Evolutionary conservation across 1,140 invertebrate genomes (phyloP).

Genomic region (Oedothorax gibbosus): DNA sequence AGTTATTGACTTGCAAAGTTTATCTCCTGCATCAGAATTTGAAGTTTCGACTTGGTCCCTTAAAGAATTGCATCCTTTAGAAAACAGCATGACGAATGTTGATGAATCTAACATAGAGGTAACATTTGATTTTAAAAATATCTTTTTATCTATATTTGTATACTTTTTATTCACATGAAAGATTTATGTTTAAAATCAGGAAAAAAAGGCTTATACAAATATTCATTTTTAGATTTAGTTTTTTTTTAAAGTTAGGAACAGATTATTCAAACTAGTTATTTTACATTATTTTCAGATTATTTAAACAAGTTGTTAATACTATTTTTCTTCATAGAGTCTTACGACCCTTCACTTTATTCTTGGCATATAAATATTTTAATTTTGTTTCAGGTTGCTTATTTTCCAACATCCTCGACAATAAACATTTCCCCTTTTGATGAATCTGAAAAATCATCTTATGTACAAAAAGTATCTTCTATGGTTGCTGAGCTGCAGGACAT

Average conservation of each 20-base stretch:
- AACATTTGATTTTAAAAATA: neutral
- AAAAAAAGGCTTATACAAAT: too few species aligned
- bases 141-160: neutral
- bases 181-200: too few species aligned
- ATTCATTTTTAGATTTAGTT: too few species aligned
- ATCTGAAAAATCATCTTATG: constrained; percentile 51
- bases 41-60: neutral
- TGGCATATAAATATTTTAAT: constrained; percentile 4
- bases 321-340: too few species aligned
- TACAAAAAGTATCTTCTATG: constrained; percentile 29
- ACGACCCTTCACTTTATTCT: too few species aligned
- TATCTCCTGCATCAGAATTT: neutral
- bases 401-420: neutral
- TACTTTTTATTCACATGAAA: neutral
- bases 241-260: too few species aligned
- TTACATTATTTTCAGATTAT: too few species aligned
- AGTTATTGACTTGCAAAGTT: neutral
- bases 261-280: too few species aligned
- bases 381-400: constrained; percentile 34
- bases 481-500: neutral
- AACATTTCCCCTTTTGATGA: constrained; percentile 24
- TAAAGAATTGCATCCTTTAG: constrained; percentile 2
- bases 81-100: constrained; percentile 9
- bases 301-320: too few species aligned
- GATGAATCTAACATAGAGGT: constrained; percentile 1